Percentiles rank a stretch among this genome's conserved stretches.
phyloP scores from a whole-genome alignment of 2,113 vertebrate genomes.

The Anguilla japonica region DNA sequence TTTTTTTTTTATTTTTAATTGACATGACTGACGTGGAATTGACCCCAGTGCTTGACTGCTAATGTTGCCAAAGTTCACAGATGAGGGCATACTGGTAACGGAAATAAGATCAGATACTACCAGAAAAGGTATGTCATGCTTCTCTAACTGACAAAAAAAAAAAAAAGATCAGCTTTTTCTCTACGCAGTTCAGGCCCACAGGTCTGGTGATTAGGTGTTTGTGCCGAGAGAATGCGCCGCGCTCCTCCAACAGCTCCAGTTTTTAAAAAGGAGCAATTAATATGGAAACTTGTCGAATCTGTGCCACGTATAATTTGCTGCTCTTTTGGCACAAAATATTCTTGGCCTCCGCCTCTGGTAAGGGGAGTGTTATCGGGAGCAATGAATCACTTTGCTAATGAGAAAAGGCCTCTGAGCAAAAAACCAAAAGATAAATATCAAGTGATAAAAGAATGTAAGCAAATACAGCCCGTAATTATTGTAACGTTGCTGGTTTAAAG shows the following conservation, averaged over 20 bases:
- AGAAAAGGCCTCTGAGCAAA: constrained; percentile 57
- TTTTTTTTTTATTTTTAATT: too few relatives aligned
- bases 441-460: constrained; percentile 64
- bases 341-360: not conserved
- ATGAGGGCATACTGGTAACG: not conserved
- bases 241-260: not conserved
- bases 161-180: not conserved
- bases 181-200: not conserved
- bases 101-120: constrained; percentile 1
- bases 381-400: constrained; percentile 67
- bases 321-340: constrained; percentile 7
- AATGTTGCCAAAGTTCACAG: not conserved
- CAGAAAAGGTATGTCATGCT: not conserved
- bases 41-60: not conserved
- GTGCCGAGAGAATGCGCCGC: not conserved
- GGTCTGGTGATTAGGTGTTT: not conserved
- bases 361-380: constrained; percentile 48
- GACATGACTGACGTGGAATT: too few relatives aligned
- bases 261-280: constrained; percentile 1
- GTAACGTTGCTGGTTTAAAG: constrained; percentile 66
- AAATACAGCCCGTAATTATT: constrained; percentile 71
- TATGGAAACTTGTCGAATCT: constrained; percentile 7
- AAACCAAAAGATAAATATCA: constrained; percentile 64
- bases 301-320: constrained; percentile 1
- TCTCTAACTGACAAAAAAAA: not conserved